These are phyloP conservation scores for Heliconius melpomene DNA, from an alignment of 1,140 invertebrate genomes.

Conservation along the genomic window DNA sequence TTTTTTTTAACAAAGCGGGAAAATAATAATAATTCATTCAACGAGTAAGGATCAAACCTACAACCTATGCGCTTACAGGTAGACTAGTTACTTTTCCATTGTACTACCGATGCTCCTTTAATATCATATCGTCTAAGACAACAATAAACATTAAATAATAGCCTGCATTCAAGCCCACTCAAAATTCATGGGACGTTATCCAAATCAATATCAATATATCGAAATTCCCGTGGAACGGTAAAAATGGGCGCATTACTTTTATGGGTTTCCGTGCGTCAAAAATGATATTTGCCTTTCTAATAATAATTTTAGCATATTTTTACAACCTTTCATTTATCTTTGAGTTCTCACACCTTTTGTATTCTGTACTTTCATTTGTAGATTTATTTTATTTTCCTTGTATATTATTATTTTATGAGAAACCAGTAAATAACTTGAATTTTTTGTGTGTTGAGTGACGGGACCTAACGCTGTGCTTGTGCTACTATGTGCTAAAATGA, in stretches of 20 bases:
- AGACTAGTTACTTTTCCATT: no score
- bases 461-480: no score
- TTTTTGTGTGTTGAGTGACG: no score
- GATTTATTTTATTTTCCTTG: no score
- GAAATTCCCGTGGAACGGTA: neutral
- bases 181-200: constrained; percentile 7
- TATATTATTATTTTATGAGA: no score
- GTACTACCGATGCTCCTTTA: no score
- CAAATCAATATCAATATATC: constrained; percentile 9
- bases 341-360: neutral
- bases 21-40: no score
- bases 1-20: no score
- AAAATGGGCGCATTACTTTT: constrained; percentile 14
- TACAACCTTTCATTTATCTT: constrained; percentile 3
- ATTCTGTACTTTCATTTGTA: neutral
- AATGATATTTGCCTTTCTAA: constrained; percentile 13
- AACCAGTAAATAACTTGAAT: no score
- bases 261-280: constrained; percentile 6
- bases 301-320: constrained; percentile 10
- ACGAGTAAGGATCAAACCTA: neutral
- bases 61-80: neutral
- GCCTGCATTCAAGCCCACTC: neutral
- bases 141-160: neutral
- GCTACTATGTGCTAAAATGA: no score
- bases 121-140: no score